phyloP scores from a whole-genome alignment of 2,113 vertebrate genomes.

The Triplophysa siluroides region DNA sequence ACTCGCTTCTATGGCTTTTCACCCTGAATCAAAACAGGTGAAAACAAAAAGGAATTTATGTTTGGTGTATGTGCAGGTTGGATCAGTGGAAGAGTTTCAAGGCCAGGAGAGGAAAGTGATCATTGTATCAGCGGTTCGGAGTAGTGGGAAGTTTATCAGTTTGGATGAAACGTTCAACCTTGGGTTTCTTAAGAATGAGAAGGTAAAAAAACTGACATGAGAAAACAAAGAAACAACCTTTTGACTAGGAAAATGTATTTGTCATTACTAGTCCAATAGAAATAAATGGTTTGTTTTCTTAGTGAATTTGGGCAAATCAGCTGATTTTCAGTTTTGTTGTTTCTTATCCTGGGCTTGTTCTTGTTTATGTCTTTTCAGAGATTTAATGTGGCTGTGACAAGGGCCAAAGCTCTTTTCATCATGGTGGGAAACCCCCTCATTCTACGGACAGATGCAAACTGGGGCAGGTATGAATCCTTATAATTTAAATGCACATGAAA shows the following conservation, averaged over 20 bases:
- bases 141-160: conserved; percentile 70
- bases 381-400: conserved; percentile 91
- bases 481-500: not conserved
- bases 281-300: too few relatives aligned
- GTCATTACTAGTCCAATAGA: not conserved
- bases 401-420: conserved; percentile 89
- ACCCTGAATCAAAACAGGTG: not conserved
- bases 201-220: conserved; percentile 70
- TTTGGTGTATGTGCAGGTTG: conserved; percentile 76
- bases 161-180: conserved; percentile 80
- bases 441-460: conserved; percentile 77
- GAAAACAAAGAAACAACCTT: not conserved
- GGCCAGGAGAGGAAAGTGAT: conserved; percentile 90
- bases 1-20: not conserved
- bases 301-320: too few relatives aligned
- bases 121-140: conserved; percentile 89
- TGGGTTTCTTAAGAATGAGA: conserved; percentile 91
- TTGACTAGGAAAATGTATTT: not conserved
- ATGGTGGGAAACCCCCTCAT: conserved; percentile 87
- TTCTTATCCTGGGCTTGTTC: not conserved
- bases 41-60: not conserved
- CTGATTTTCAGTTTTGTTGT: not conserved
- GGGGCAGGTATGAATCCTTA: conserved; percentile 73
- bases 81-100: conserved; percentile 95
- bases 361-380: conserved; percentile 71